Percentiles rank a stretch among this genome's conserved stretches.
Conservation (phyloP, 92 coral and sea anemone species). For the Muricea muricata region DNA sequence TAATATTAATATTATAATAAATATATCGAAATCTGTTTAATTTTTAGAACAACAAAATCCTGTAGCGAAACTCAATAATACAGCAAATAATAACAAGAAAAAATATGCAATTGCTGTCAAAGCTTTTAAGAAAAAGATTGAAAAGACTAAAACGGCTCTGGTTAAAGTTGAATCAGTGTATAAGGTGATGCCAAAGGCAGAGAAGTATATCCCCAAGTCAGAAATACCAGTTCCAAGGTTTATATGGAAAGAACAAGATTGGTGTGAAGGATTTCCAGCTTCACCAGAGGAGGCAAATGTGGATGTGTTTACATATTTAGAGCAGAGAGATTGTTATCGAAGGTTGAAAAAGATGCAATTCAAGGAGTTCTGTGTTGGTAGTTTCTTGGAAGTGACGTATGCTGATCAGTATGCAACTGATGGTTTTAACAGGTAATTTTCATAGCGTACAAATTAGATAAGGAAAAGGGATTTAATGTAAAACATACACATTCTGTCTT, state of each 20-base stretch:
- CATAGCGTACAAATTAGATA: no score
- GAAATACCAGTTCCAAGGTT: conserved; percentile 89
- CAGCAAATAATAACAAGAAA: neutral
- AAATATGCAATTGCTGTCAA: neutral
- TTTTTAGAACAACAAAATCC: conserved; percentile 5
- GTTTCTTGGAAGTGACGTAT: conserved; percentile 92
- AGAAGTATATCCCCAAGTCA: conserved; percentile 77
- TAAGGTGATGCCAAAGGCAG: conserved; percentile 88
- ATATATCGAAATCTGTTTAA: neutral
- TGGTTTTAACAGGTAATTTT: conserved; percentile 90
- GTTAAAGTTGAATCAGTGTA: conserved; percentile 86
- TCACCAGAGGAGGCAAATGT: conserved; percentile 87
- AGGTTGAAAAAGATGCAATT: conserved; percentile 75
- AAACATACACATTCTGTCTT: neutral
- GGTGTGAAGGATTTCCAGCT: conserved; percentile 79
- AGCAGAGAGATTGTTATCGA: conserved; percentile 88
- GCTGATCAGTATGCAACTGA: conserved; percentile 86
- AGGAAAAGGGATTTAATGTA: neutral
- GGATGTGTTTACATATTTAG: conserved; percentile 89
- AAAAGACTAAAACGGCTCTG: conserved; percentile 65
- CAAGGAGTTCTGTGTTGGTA: conserved; percentile 94
- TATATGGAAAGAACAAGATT: conserved; percentile 88
- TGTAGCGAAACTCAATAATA: neutral
- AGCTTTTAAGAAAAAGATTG: conserved; percentile 7
- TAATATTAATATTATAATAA: no score